Conservation (phyloP, 2,797 vertebrate genomes). For the Centroberyx gerrardi region DNA sequence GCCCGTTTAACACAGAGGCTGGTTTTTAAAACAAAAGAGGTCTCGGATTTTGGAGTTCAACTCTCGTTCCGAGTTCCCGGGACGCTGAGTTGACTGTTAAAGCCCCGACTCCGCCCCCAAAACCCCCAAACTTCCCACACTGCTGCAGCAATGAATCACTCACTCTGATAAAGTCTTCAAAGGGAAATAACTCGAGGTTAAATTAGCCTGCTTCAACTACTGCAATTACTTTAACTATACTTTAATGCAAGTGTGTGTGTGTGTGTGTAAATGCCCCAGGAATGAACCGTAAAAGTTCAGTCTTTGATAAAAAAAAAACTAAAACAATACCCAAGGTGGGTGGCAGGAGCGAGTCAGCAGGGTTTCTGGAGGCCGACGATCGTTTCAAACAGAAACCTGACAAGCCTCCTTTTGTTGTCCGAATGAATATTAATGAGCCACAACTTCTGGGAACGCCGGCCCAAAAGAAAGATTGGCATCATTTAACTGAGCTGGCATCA, state of each 20-base stretch:
- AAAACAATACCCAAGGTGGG: not conserved
- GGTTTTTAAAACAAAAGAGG: not conserved
- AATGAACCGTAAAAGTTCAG: not conserved
- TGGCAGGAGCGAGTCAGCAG: not conserved
- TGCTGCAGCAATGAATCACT: not conserved
- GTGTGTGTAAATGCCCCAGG: not conserved
- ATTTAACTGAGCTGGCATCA: not conserved
- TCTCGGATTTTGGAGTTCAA: not conserved
- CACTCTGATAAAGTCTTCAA: not conserved
- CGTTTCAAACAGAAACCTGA: not conserved
- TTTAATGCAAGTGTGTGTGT: not conserved
- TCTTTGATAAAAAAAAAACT: not conserved
- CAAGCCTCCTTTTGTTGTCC: not conserved
- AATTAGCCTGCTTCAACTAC: not conserved
- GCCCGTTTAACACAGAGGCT: not conserved
- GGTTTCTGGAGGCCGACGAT: conserved; percentile 7
- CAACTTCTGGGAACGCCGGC: too few relatives aligned
- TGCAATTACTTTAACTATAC: not conserved
- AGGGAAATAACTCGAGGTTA: not conserved
- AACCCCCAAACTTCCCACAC: not conserved
- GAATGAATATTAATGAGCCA: not conserved
- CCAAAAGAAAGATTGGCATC: not conserved
- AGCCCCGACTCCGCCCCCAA: too few relatives aligned
- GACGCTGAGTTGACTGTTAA: not conserved
- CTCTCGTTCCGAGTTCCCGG: not conserved